Evolutionary conservation across 2,888 invertebrate species (phyloP).

Genomic region (Alitta virens): DNA sequence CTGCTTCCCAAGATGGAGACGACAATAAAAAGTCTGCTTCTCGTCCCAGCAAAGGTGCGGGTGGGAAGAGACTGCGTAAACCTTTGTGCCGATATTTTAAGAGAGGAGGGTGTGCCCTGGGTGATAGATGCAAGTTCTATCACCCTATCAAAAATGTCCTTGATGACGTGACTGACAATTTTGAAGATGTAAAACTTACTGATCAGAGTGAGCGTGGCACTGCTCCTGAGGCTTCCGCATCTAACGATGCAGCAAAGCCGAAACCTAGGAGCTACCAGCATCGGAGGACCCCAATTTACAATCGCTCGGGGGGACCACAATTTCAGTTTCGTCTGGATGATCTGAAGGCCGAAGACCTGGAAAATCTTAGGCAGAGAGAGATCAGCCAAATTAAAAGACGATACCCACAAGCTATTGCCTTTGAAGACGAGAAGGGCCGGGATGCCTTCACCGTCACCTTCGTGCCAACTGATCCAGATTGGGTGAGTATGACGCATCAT

Average conservation of each 20-base stretch:
- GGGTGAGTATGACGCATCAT: constrained; percentile 39
- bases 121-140: constrained; percentile 1
- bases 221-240: background rate
- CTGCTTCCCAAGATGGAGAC: too few relatives aligned
- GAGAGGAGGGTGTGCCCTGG: background rate
- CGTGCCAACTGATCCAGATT: constrained; percentile 49
- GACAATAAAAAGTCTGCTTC: too few relatives aligned
- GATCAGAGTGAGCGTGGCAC: background rate
- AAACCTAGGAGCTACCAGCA: background rate
- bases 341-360: background rate
- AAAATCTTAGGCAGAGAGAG: background rate
- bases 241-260: too few relatives aligned
- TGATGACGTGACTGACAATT: background rate
- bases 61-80: background rate
- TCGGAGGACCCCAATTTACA: background rate
- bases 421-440: background rate
- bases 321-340: background rate
- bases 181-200: background rate
- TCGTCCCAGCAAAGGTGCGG: too few relatives aligned
- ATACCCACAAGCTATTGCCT: background rate
- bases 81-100: background rate
- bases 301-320: background rate
- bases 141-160: background rate
- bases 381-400: background rate
- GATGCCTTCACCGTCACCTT: constrained; percentile 30